Evolutionary conservation across 1,140 invertebrate genomes (phyloP).

Genomic region (Bombus confusus): DNA sequence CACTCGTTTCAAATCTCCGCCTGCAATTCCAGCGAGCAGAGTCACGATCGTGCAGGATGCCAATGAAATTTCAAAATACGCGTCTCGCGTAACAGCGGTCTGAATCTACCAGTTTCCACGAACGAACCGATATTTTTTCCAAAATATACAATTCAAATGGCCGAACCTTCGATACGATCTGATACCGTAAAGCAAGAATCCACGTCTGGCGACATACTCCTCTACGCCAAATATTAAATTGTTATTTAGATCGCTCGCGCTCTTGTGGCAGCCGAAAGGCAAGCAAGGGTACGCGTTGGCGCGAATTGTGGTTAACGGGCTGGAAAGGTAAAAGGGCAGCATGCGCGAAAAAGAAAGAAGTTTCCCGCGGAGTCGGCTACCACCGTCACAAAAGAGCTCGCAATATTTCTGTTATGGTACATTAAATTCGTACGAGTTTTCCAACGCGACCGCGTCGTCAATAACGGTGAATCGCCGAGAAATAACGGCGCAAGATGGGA

Average conservation of each 20-base stretch:
- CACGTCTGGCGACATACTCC: neutral
- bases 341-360: neutral
- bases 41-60: too few species aligned
- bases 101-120: too few species aligned
- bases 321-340: neutral
- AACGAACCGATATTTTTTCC: too few species aligned
- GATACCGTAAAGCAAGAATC: neutral
- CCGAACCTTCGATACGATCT: too few species aligned
- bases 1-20: too few species aligned
- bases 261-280: neutral
- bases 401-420: conserved; percentile 44
- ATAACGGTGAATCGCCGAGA: neutral
- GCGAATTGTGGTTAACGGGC: conserved; percentile 14
- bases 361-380: neutral
- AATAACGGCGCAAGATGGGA: neutral
- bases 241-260: conserved; percentile 4
- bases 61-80: too few species aligned
- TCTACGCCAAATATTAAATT: conserved; percentile 11
- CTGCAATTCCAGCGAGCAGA: too few species aligned
- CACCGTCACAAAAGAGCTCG: neutral
- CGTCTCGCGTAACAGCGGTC: too few species aligned
- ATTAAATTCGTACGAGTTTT: conserved; percentile 41
- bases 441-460: neutral
- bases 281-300: neutral
- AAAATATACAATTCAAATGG: neutral